These are phyloP conservation scores for Balanococcus diminutus DNA, from an alignment of 2,888 invertebrate species.

Conservation along the genomic window DNA sequence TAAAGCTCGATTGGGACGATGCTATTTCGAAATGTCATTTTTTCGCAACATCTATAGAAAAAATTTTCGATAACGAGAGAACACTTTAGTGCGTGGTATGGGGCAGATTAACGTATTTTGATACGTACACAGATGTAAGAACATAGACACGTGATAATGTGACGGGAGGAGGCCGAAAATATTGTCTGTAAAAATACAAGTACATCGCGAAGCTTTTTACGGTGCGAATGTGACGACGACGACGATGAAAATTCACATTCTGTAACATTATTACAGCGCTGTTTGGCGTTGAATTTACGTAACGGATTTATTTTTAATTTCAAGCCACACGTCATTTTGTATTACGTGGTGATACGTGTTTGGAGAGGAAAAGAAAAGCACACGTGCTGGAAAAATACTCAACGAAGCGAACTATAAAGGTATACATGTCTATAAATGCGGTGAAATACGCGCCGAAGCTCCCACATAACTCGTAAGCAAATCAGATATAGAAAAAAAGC, in stretches of 20 bases:
- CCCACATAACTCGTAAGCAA: neutral
- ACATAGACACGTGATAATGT: neutral
- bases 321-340: neutral
- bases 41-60: neutral
- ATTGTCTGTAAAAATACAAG: too few relatives aligned
- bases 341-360: neutral
- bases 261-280: conserved; percentile 19
- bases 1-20: neutral
- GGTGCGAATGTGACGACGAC: neutral
- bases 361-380: neutral
- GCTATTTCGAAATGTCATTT: neutral
- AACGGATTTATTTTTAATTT: conserved; percentile 25
- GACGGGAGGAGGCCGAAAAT: neutral
- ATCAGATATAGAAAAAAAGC: neutral
- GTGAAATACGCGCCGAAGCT: neutral
- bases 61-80: neutral
- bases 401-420: neutral
- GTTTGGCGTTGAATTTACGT: neutral
- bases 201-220: neutral
- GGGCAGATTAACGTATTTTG: neutral
- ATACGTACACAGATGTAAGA: neutral
- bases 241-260: neutral
- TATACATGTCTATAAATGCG: neutral
- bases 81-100: neutral
- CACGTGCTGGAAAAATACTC: conserved; percentile 9